Evolutionary conservation across 2,113 vertebrate species (phyloP), one percentile per base, ranked within the genome.

Genomic region (Petromus typicus): DNA sequence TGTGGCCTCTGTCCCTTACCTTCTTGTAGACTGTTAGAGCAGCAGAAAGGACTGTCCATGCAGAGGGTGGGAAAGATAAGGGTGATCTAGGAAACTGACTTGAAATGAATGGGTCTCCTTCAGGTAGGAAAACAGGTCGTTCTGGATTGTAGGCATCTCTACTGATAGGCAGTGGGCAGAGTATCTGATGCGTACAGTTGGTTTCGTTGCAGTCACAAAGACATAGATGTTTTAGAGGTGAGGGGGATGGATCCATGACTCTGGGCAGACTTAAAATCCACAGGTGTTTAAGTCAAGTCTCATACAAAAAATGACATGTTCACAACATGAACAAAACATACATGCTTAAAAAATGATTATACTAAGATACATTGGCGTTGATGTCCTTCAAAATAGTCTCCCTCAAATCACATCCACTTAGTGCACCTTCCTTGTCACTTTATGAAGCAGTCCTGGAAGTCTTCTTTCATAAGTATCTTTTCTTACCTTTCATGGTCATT

Each of bases 171-270:
- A 37, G 59, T 7, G 25, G 66, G 51, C 51, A 23, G 32, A 11
- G 27, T 30, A 79, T 59, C 56, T 23, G 18, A 37, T 27, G 9
- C 17, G 37, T 16, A 83, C 13, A 78, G 27, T 17, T 13, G 32
- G 34, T 57, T 95, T 81, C 43, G 6, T 57, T 30, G 7, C 6
- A 56, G 4, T n/a, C 22, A 22, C 22, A 61, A 56, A 17, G 22
- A 30, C 0, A 16, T 30, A 4, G 23, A 7, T 43, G 1, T 20
- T 27, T 56, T 16, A 40, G 67, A 25, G 4, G 9, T n/a, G 18
- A 63, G 16, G 30, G 17, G 30, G 20, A 20, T 37, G 57, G n/a
- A 30, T 2, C 48, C 7, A 64, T 13, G 43, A 45, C 30, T 73
- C 37, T 11, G 7, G 71, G 45, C 13, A 93, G 34, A 88, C 32